These are phyloP conservation scores for Eptesicus fuscus DNA, from an alignment of 2,113 vertebrate genomes.

Conservation along the genomic window DNA sequence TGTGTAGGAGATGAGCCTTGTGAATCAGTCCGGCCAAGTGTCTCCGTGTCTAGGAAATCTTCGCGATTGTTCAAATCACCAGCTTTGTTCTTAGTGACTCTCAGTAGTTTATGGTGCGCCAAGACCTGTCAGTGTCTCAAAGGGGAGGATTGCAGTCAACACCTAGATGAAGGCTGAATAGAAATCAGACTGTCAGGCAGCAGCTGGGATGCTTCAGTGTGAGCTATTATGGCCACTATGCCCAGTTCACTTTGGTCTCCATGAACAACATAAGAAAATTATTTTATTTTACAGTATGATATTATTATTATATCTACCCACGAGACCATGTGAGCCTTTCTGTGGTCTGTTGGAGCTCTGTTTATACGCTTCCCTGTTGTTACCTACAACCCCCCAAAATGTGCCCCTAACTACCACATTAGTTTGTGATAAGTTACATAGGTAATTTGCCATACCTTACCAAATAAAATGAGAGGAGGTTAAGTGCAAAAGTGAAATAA, in stretches of 20 bases:
- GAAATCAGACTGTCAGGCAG: not conserved
- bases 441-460: not conserved
- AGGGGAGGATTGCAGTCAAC: not conserved
- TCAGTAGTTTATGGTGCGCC: not conserved
- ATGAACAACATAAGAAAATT: not conserved
- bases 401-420: not conserved
- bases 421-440: not conserved
- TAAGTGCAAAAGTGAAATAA: not conserved
- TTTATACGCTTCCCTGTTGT: not conserved
- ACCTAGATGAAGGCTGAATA: not conserved
- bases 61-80: not conserved
- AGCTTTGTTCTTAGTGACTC: not conserved
- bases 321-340: not conserved
- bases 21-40: not conserved
- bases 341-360: not conserved
- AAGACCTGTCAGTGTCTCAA: not conserved
- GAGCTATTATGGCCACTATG: rapidly evolving
- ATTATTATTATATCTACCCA: not conserved
- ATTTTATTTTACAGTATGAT: not conserved
- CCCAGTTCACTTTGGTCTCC: not conserved
- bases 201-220: not conserved
- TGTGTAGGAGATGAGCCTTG: not conserved
- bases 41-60: not conserved
- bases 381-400: not conserved
- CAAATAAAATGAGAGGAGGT: not conserved